These are phyloP conservation scores for Chelmon rostratus DNA, from an alignment of 2,797 vertebrate genomes.

Conservation along the genomic window DNA sequence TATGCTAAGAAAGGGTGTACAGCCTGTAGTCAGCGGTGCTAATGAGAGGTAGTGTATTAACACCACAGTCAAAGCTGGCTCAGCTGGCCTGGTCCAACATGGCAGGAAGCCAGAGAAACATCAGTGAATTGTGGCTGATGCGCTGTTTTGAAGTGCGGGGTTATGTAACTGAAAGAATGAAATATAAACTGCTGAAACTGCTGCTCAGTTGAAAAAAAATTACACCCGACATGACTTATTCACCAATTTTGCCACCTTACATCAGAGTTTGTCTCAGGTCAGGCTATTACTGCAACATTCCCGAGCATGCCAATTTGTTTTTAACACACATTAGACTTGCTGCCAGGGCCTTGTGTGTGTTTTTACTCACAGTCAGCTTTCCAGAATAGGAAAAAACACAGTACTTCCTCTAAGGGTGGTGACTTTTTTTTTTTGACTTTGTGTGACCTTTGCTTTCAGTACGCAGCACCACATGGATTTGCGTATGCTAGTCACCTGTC, in stretches of 20 bases:
- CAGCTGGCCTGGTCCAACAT: constrained; percentile 39
- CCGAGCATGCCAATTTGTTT: constrained; percentile 21
- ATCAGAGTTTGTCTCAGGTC: constrained; percentile 15
- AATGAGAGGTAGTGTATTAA: constrained; percentile 56
- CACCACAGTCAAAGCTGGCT: constrained; percentile 47
- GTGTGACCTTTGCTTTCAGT: background rate
- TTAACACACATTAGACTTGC: background rate
- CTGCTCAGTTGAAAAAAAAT: constrained; percentile 8
- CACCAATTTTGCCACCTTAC: constrained; percentile 9
- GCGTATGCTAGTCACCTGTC: constrained; percentile 84
- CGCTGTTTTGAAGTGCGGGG: constrained; percentile 18
- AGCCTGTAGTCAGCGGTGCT: constrained; percentile 43
- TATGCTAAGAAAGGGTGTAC: constrained; percentile 33
- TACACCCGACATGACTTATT: constrained; percentile 1
- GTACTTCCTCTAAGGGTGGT: background rate
- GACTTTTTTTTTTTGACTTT: constrained; percentile 13
- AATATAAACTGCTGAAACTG: constrained; percentile 18
- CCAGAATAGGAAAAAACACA: background rate
- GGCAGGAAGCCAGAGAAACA: constrained; percentile 54
- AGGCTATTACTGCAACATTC: background rate
- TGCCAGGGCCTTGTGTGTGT: constrained; percentile 8
- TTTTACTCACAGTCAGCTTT: constrained; percentile 14
- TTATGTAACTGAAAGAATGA: constrained; percentile 32
- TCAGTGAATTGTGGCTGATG: constrained; percentile 30
- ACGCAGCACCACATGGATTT: background rate